Evolutionary conservation across 2,888 invertebrate species (phyloP).

Genomic region (Griposia aprilina): DNA sequence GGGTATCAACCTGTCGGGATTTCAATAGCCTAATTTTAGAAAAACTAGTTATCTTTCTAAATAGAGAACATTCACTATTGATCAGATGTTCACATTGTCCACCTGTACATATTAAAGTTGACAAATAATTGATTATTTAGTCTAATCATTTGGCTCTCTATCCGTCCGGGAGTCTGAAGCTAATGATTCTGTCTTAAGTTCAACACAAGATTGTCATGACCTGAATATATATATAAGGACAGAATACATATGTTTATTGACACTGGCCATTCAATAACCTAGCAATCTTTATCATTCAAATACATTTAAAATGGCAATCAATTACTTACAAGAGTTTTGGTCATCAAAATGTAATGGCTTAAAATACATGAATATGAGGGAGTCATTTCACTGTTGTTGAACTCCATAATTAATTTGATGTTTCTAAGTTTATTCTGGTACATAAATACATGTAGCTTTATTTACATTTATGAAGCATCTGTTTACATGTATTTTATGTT

Average conservation of each 20-base stretch:
- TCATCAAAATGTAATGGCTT: conserved; percentile 10
- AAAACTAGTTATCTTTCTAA: neutral
- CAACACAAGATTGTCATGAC: neutral
- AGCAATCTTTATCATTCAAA: conserved; percentile 17
- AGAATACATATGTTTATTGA: conserved; percentile 4
- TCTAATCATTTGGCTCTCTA: neutral
- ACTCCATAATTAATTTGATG: neutral
- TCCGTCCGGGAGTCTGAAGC: neutral
- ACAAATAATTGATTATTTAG: neutral
- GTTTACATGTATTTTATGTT: neutral
- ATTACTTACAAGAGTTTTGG: conserved; percentile 8
- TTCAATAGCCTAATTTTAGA: neutral
- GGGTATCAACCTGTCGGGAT: neutral
- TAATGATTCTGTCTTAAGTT: neutral
- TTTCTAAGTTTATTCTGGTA: neutral
- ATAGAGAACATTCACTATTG: neutral
- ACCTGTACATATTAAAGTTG: neutral
- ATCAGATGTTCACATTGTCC: neutral
- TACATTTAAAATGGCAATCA: conserved; percentile 5
- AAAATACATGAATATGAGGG: conserved; percentile 5
- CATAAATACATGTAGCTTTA: conserved; percentile 5
- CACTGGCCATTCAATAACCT: conserved; percentile 4
- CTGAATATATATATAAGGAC: neutral
- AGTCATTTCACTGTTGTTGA: conserved; percentile 30
- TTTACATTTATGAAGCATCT: conserved; percentile 11